Base-by-base conservation (phyloP, 2,888 invertebrate species). In the Cryptocephalus primarius region DNA sequence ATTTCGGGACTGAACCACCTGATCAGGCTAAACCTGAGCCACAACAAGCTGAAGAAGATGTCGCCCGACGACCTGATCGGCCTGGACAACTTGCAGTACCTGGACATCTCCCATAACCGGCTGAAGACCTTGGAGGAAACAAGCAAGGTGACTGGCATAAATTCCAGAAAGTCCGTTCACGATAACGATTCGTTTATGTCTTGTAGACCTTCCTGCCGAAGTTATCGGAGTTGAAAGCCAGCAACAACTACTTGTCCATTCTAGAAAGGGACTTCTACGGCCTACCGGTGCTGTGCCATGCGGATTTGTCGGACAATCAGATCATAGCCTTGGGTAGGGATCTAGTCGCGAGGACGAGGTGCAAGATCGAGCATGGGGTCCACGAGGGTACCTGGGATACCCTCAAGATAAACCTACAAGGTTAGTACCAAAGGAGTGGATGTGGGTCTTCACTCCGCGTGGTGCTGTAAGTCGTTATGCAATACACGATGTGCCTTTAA, bases 221-320 rank as follows among this genome's bases (percentile, higher is more conserved):
- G 34, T 67, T 90, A 54, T 85, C 85, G 65, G 82, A 84, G 58
- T 67, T 90, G 46, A 78, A 83, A 54, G 88, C 85, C 1, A 83
- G 85, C 46, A 79, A 85, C 64, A 90, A 90, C 65, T 80, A 82
- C 54, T 74, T 90, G 43, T 83, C 82, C 4, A 71, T 78, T 40
- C 72, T 89, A 57, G 85, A 87, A 51, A 80, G 82, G 60, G 89
- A 89, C 65, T 88, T 89, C 67, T 85, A 88, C 57, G 88, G 88
- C 1, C 71, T 89, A 51, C 88, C 89, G 0, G 81, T 83, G 2
- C 74, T 90, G 8, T 90, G 89, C 62, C 79, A 82, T 66, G 88
- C 86, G 2, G 86, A 89, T 67, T 72, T 90, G 40, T 85, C 85
- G 3, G 78, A 82, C 61, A 90, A 90, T 67, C 76, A 79, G 60